These are phyloP conservation scores for Lepilemur septentrionalis DNA, from an alignment of 2,797 vertebrate genomes.

Conservation along the genomic window DNA sequence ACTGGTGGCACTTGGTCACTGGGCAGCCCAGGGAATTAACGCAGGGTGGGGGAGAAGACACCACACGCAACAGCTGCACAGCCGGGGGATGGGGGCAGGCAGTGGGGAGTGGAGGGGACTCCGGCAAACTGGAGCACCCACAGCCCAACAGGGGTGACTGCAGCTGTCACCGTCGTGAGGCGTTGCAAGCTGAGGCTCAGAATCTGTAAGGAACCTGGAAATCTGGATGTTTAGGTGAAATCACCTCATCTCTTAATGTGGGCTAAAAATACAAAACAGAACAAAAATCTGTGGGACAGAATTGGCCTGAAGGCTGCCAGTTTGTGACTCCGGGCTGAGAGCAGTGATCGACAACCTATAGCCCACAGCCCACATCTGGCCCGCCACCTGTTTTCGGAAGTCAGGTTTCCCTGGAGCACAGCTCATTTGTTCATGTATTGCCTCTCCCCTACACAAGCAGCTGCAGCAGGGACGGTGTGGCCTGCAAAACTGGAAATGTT, in stretches of 20 bases:
- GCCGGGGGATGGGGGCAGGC: too few relatives aligned
- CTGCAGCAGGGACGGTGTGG: background rate
- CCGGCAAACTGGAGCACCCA: background rate
- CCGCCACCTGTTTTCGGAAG: background rate
- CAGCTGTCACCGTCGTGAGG: too few relatives aligned
- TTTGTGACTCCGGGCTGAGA: background rate
- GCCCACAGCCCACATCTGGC: background rate
- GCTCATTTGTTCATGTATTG: background rate
- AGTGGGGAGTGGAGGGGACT: background rate
- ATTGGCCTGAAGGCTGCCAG: background rate
- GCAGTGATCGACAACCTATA: background rate
- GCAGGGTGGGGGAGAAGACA: too few relatives aligned
- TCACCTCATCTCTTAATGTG: background rate
- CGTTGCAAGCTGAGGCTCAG: background rate
- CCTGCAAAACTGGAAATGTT: background rate
- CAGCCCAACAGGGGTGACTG: rapidly evolving
- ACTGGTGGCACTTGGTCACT: background rate
- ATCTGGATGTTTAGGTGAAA: background rate
- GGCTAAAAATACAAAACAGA: background rate
- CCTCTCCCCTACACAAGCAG: background rate
- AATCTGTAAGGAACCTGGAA: background rate
- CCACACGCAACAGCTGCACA: background rate
- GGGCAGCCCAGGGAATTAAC: background rate
- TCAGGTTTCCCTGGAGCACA: background rate
- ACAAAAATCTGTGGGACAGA: background rate